Percentiles rank a stretch among this genome's conserved stretches.
Evolutionary conservation across 2,888 invertebrate species (phyloP).

Genomic region (Cremastinae sp.): DNA sequence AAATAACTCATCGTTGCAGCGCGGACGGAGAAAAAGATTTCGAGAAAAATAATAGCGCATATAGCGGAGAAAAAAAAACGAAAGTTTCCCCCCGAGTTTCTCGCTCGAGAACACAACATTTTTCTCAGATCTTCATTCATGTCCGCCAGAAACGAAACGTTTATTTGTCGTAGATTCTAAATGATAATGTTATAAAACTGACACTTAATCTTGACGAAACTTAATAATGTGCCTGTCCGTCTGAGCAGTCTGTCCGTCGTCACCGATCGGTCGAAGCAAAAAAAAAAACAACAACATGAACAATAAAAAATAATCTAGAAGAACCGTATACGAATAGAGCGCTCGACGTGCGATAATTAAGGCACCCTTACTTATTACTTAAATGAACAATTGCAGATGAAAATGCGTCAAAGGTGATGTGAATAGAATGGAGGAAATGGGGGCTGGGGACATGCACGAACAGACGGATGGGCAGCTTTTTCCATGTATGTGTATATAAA

Average conservation of each 20-base stretch:
- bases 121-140: slow-evolving; percentile 23
- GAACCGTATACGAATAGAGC: too few relatives aligned
- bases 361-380: slow-evolving; percentile 20
- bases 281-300: slow-evolving; percentile 8
- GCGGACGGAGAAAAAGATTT: slow-evolving; percentile 2
- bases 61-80: not conserved
- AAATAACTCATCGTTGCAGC: slow-evolving; percentile 54
- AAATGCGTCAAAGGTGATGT: slow-evolving; percentile 29
- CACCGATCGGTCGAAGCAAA: slow-evolving; percentile 58
- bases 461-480: slow-evolving; percentile 72
- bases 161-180: slow-evolving; percentile 20
- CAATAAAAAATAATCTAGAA: too few relatives aligned
- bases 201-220: slow-evolving; percentile 32
- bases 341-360: slow-evolving; percentile 42
- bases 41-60: slow-evolving; percentile 12
- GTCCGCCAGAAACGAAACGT: too few relatives aligned
- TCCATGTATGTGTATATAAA: slow-evolving; percentile 40
- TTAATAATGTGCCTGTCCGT: slow-evolving; percentile 69
- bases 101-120: not conserved
- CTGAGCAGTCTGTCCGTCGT: slow-evolving; percentile 72
- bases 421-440: slow-evolving; percentile 45
- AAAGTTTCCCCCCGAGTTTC: not conserved
- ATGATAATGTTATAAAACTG: slow-evolving; percentile 17
- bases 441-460: slow-evolving; percentile 71
- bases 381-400: slow-evolving; percentile 8